These are phyloP conservation scores for Echinops telfairi DNA, from an alignment of 2,113 vertebrate genomes.

Conservation along the genomic window DNA sequence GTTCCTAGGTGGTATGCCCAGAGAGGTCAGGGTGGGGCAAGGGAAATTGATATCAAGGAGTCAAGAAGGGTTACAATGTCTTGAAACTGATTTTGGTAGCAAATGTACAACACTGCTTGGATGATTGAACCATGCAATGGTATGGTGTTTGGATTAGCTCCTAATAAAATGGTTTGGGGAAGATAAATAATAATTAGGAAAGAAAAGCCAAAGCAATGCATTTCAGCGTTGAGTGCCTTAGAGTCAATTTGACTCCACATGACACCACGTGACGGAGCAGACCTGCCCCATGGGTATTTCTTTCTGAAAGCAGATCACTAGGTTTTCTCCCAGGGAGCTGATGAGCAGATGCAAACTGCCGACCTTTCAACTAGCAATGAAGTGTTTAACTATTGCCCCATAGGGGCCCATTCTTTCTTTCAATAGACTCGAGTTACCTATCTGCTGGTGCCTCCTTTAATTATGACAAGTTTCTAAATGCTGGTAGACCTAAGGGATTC, in stretches of 20 bases:
- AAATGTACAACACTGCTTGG: no score
- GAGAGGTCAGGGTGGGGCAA: no score
- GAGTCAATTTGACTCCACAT: not conserved
- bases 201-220: not conserved
- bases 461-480: conserved; percentile 28
- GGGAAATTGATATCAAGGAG: no score
- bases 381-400: not conserved
- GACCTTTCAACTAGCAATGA: not conserved
- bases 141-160: no score
- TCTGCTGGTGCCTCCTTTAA: not conserved
- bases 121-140: no score
- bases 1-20: no score
- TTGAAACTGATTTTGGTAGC: no score
- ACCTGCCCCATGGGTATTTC: not conserved
- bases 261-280: not conserved
- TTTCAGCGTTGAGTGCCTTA: not conserved
- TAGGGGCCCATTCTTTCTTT: not conserved
- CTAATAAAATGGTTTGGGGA: no score
- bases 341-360: not conserved
- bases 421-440: not conserved
- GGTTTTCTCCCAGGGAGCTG: not conserved
- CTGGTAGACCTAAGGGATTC: not conserved
- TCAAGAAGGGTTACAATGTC: no score
- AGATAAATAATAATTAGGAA: no score
- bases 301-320: not conserved